Base-by-base conservation (phyloP, 1,140 invertebrate genomes). In the Drosophila kanapiae region DNA sequence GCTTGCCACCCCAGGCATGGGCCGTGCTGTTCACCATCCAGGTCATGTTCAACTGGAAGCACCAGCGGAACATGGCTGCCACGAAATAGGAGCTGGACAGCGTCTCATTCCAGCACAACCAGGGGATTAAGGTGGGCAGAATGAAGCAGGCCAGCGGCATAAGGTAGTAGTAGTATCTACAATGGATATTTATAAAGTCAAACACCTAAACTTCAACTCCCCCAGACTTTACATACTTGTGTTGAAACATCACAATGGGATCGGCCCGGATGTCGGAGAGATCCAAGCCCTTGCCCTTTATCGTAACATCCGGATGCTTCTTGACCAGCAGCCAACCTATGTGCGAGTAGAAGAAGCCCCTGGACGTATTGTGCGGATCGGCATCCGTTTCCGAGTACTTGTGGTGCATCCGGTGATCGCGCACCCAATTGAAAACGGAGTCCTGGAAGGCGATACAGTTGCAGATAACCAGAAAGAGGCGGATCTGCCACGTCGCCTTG, bases 21-120 rank as follows among this genome's bases (percentile, higher is more conserved):
- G 98, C 98, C n/a, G 97, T 97, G 63, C 97, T 98, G 93, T 99
- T 99, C 1, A 99, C 98, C 42, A 98, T 94, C 98, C 98, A 99
- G 3, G 98, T 99, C 72, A 96, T 95, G 91, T 99, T 98, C n/a
- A 99, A 94, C 10, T 96, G 96, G 79, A 97, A 95, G 11, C 95
- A 94, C 93, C 98, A 99, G 27, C 98, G 95, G 82, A 99, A 95
- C 78, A 99, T 93, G 4, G 96, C 95, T 13, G 96, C 94, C 1
- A 99, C 94, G 92, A 97, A 97, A 93, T 96, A 98, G 2, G 97
- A 95, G 84, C 96, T 97, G 10, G 91, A 78, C 85, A 95, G 95
- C 0, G 95, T 95, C 93, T 99, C 99, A 47, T 95, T 94, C 98
- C 98, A 99, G 4, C 94, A 94, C 75, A 96, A 96, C 49, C 96